Conservation (phyloP, 2,113 vertebrate genomes). For the Tachysurus fulvidraco region DNA sequence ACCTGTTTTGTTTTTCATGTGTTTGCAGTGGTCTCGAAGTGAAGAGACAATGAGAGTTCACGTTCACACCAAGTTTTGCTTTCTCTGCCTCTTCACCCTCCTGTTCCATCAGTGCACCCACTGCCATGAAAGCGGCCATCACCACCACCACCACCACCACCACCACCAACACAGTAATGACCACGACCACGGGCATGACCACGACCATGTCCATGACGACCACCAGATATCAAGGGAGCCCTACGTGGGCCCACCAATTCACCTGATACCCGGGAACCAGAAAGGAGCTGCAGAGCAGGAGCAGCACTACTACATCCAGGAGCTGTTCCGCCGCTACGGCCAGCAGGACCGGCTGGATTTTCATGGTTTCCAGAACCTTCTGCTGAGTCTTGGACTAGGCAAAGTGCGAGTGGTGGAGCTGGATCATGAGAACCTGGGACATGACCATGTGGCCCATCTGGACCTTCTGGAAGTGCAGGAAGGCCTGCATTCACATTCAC, state of each 20-base stretch:
- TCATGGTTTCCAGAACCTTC: constrained; percentile 87
- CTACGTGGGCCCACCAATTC: constrained; percentile 64
- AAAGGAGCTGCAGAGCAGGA: constrained; percentile 80
- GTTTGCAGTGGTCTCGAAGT: constrained; percentile 63
- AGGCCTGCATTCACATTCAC: constrained; percentile 80
- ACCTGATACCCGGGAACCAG: constrained; percentile 56
- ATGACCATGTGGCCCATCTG: constrained; percentile 91
- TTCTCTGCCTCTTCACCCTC: constrained; percentile 95
- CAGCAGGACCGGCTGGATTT: constrained; percentile 87
- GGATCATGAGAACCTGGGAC: constrained; percentile 89
- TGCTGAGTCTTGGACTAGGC: constrained; percentile 89
- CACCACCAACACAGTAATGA: constrained; percentile 65
- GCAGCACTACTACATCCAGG: constrained; percentile 90
- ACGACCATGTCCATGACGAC: constrained; percentile 73
- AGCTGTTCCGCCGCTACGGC: constrained; percentile 89
- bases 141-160: constrained; percentile 63
- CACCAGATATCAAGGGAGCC: constrained; percentile 82
- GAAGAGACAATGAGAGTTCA: constrained; percentile 88
- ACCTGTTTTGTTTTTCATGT: not conserved
- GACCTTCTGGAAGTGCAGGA: constrained; percentile 87
- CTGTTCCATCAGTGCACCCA: constrained; percentile 89
- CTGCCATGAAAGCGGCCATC: constrained; percentile 80
- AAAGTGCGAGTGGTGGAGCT: constrained; percentile 85
- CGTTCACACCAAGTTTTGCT: constrained; percentile 92
- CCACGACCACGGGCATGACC: constrained; percentile 62